Base-by-base conservation (phyloP, 2,888 invertebrate genomes). In the Phytoseiulus persimilis region DNA sequence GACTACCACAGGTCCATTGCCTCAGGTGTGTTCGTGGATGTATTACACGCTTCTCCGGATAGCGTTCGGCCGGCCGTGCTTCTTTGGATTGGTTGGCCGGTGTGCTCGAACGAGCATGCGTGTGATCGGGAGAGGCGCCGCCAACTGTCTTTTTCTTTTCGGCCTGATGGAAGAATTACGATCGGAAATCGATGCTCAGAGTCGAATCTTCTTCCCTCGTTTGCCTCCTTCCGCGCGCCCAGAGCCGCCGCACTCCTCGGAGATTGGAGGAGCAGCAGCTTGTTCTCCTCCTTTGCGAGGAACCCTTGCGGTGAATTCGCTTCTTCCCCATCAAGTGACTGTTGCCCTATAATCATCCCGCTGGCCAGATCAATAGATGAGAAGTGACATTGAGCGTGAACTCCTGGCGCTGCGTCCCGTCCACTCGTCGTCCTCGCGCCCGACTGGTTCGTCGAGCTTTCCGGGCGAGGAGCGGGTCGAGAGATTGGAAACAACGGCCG, bases 331-430 rank as follows among this genome's bases (percentile, higher is more conserved):
- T 87, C 87, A 87, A 87, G 87, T 33, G 87, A 87, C 87, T 87
- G 87, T 87, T 87, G 87, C 87, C 87, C 87, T 87, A 87, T 87
- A 87, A 87, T 87, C 33, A 39, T 87, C 87, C 45, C 33, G 32
- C 39, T 31, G 45, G 32, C 28, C 32, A 31, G 33, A 33, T 39
- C 32, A 87, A 33, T 87, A n/a, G 65, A 65, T 14, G 65, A 65
- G 87, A 45, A 87, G 33, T 87, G 39, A 87, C 87, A 87, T 87
- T 87, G 87, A 87, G 87, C 87, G 33, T 87, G 87, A 87, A 87
- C 33, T n/a, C 87, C 33, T 23, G 14, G 33, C 87, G 32, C 23
- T 65, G 1, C 65, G 65, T 14, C 18, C 65, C 23, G 65, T 65
- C 65, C 65, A 23, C 28, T 28, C 65, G 65, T 65, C 65, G 14